These are phyloP conservation scores for Apodemus speciosus DNA, from an alignment of 2,113 vertebrate species.

Conservation along the genomic window DNA sequence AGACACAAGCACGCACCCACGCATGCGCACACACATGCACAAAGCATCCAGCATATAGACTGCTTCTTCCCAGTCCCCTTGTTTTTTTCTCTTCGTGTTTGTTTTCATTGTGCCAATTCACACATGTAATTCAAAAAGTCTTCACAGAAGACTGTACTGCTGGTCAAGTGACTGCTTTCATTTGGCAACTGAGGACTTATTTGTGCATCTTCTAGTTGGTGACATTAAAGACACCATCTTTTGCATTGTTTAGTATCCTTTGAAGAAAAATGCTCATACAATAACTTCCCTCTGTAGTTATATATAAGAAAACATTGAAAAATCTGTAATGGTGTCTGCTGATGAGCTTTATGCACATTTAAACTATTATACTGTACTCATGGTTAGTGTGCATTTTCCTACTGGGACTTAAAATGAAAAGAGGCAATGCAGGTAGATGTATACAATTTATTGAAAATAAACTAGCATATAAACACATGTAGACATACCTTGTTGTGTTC, in stretches of 20 bases:
- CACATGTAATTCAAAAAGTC: background rate
- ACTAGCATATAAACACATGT: background rate
- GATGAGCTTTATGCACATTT: background rate
- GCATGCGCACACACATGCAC: background rate
- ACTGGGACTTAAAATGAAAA: background rate
- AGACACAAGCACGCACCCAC: background rate
- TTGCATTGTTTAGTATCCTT: conserved; percentile 6
- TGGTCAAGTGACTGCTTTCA: background rate
- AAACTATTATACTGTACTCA: background rate
- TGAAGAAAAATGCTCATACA: conserved; percentile 14
- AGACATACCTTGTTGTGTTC: background rate
- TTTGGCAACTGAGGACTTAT: background rate
- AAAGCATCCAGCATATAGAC: background rate
- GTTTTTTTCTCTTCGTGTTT: background rate
- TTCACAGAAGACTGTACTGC: background rate
- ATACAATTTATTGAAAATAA: background rate
- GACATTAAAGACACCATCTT: background rate
- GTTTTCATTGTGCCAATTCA: conserved; percentile 4
- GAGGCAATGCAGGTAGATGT: background rate
- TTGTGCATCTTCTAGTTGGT: background rate
- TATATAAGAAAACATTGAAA: conserved; percentile 34
- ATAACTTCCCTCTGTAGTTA: conserved; percentile 3
- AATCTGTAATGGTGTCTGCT: background rate
- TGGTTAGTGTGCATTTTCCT: background rate
- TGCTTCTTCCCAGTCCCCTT: background rate